A percentile compares a stretch with the other conserved stretches of the same genome.
Conservation (phyloP, 1,140 invertebrate genomes). For the Macrostomum lignano region DNA sequence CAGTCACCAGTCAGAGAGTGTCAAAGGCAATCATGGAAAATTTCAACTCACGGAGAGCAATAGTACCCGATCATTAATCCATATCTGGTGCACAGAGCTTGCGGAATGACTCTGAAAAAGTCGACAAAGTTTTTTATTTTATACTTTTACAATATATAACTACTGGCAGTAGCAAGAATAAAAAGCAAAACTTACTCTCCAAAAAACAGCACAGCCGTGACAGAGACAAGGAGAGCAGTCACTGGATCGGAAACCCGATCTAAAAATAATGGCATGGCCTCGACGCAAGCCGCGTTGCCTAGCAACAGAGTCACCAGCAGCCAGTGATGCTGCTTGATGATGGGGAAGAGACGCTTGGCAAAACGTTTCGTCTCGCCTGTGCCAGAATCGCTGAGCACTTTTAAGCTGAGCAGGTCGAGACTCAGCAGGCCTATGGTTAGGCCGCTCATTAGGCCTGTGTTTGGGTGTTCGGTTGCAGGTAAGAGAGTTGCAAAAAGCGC, state of each 20-base stretch:
- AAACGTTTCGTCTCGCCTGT: conserved; percentile 14
- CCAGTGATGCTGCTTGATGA: conserved; percentile 18
- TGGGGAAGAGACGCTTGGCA: conserved; percentile 15
- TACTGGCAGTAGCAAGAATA: background rate
- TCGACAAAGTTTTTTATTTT: conserved; percentile 7
- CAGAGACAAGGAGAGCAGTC: conserved; percentile 18
- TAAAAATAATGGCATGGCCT: conserved; percentile 25
- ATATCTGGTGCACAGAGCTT: conserved; percentile 19
- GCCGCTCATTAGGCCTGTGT: conserved; percentile 23
- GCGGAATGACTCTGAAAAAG: conserved; percentile 10
- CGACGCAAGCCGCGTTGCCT: conserved; percentile 20
- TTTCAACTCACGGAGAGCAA: conserved; percentile 19
- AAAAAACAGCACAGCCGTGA: conserved; percentile 23
- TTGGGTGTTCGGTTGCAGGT: no score
- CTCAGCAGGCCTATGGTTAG: conserved; percentile 21
- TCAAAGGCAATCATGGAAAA: no score
- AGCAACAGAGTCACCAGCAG: conserved; percentile 20
- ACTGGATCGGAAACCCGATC: conserved; percentile 18
- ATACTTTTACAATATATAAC: background rate
- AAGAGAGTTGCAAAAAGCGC: no score
- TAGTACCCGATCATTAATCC: conserved; percentile 16
- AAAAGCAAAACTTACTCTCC: conserved; percentile 21
- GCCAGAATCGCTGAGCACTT: conserved; percentile 15
- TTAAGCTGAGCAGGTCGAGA: conserved; percentile 16
- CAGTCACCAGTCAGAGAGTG: no score